phyloP scores from a whole-genome alignment of 2,888 invertebrate species.

The Dorcus hopei region DNA sequence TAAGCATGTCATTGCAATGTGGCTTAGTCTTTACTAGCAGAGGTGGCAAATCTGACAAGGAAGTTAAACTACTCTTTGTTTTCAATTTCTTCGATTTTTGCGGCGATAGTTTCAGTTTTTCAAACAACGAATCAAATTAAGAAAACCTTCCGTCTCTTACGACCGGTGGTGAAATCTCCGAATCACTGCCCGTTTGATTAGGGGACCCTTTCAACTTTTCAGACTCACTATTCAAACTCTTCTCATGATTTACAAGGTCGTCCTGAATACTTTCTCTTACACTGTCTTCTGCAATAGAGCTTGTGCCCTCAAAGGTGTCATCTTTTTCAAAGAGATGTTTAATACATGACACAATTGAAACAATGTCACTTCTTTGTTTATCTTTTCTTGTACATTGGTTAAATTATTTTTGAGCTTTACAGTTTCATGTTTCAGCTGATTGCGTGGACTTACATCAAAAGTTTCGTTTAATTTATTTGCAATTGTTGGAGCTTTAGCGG shows the following conservation, averaged over 20 bases:
- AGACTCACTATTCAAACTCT: background rate
- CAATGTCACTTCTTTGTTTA: no score
- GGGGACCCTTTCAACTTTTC: constrained; percentile 3
- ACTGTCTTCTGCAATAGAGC: no score
- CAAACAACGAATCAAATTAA: constrained; percentile 21
- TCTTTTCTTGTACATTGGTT: no score
- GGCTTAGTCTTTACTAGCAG: constrained; percentile 37
- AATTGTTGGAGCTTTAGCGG: background rate
- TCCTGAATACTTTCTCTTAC: background rate
- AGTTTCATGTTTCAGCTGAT: background rate
- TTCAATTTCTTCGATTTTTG: constrained; percentile 38
- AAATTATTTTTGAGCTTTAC: no score
- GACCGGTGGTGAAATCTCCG: constrained; percentile 26
- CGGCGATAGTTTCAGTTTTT: constrained; percentile 24
- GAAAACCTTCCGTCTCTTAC: constrained; percentile 27
- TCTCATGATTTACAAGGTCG: no score
- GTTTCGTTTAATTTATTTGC: constrained; percentile 23
- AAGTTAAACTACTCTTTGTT: constrained; percentile 37
- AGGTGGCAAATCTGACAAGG: constrained; percentile 42
- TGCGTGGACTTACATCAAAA: constrained; percentile 25
- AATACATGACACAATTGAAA: no score
- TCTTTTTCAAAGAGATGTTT: no score
- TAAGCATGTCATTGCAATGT: constrained; percentile 35
- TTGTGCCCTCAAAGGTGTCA: no score
- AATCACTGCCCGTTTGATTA: constrained; percentile 13